These are phyloP conservation scores for Scolopax mira DNA, from an alignment of 2,113 vertebrate genomes.

Conservation along the genomic window DNA sequence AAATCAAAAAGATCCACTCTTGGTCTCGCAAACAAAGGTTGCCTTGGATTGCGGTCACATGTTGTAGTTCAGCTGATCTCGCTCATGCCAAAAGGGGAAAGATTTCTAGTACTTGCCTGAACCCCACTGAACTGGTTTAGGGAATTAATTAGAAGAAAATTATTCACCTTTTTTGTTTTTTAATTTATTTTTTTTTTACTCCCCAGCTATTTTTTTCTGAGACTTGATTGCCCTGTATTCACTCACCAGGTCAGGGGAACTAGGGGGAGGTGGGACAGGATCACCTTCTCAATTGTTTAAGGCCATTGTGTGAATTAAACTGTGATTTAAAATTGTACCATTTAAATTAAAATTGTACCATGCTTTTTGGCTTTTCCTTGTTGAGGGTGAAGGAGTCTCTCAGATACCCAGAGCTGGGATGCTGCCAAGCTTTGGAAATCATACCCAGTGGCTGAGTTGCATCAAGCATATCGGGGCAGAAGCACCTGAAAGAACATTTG, in stretches of 20 bases:
- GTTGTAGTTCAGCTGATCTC: slow-evolving; percentile 52
- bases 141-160: slow-evolving; percentile 36
- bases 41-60: slow-evolving; percentile 58
- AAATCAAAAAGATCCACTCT: slow-evolving; percentile 41
- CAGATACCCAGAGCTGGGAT: background rate
- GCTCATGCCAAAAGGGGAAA: background rate
- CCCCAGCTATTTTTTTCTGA: background rate
- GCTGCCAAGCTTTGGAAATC: background rate
- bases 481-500: background rate
- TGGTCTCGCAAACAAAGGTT: slow-evolving; percentile 55
- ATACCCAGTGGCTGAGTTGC: background rate
- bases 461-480: background rate
- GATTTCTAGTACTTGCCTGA: slow-evolving; percentile 45
- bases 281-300: background rate
- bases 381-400: background rate
- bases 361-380: background rate
- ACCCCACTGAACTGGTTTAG: slow-evolving; percentile 46
- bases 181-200: background rate
- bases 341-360: background rate
- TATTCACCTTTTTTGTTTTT: background rate
- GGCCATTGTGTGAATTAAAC: background rate
- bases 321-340: background rate
- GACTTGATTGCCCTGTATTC: background rate
- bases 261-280: background rate
- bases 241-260: background rate